Conservation (phyloP, 2,797 vertebrate genomes). For the Clarias platycephalus region DNA sequence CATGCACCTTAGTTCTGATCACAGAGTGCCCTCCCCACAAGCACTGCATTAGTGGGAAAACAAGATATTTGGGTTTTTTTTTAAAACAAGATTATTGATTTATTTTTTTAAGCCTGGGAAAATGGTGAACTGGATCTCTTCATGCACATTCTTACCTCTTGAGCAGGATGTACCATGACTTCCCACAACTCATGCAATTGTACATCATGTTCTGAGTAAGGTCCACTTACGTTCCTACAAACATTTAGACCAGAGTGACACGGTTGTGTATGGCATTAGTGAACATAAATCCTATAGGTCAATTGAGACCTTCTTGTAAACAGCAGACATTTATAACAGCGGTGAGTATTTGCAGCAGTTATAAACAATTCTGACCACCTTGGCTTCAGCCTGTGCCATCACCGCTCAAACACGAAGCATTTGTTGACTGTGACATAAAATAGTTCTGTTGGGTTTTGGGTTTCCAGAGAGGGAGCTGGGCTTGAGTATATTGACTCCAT, state of each 20-base stretch:
- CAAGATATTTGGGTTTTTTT: not conserved
- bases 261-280: constrained; percentile 47
- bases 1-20: not conserved
- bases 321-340: constrained; percentile 53
- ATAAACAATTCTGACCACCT: constrained; percentile 51
- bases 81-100: constrained; percentile 4
- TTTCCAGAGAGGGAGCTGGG: constrained; percentile 78
- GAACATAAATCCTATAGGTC: constrained; percentile 53
- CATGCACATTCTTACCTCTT: constrained; percentile 18
- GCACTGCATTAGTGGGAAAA: not conserved
- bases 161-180: constrained; percentile 35
- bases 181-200: constrained; percentile 44
- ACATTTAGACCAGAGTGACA: constrained; percentile 55
- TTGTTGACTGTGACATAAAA: constrained; percentile 82
- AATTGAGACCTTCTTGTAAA: constrained; percentile 47
- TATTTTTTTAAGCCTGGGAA: constrained; percentile 31
- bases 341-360: constrained; percentile 55
- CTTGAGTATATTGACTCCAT: constrained; percentile 83
- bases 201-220: constrained; percentile 43
- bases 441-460: constrained; percentile 80
- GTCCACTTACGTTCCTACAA: constrained; percentile 53
- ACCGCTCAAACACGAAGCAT: constrained; percentile 72
- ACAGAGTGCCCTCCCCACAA: not conserved
- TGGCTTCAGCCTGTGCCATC: constrained; percentile 62
- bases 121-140: not conserved